Conservation (phyloP, 2,888 invertebrate species). For the Dioctria linearis region DNA sequence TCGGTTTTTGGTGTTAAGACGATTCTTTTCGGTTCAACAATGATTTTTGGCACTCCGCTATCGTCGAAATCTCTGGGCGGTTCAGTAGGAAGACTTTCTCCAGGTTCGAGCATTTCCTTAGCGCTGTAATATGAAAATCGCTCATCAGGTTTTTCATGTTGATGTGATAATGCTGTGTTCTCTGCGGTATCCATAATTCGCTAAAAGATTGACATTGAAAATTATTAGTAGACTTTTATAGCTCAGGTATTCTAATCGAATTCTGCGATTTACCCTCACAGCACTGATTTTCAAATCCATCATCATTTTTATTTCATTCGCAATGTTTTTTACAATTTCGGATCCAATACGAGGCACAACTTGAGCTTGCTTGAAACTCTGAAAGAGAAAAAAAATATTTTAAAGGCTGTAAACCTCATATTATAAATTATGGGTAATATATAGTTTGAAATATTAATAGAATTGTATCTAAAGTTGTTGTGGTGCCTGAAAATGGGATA, state of each 20-base stretch:
- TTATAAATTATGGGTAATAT: not conserved
- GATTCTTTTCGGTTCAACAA: constrained; percentile 76
- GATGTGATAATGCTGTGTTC: constrained; percentile 80
- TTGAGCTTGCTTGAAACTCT: constrained; percentile 86
- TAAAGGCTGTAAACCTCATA: not conserved
- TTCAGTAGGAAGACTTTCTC: constrained; percentile 72
- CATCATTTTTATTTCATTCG: constrained; percentile 88
- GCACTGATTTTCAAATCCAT: constrained; percentile 91
- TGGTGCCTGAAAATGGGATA: no score
- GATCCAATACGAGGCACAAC: constrained; percentile 84
- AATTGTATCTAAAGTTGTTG: no score
- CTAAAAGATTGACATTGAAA: constrained; percentile 67
- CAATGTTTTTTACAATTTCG: constrained; percentile 85
- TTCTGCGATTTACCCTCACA: constrained; percentile 75
- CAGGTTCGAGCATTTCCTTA: constrained; percentile 78
- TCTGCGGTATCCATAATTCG: constrained; percentile 92
- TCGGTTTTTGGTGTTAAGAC: constrained; percentile 80
- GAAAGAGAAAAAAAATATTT: constrained; percentile 61
- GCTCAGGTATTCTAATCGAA: not conserved
- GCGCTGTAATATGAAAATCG: constrained; percentile 81
- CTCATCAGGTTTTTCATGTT: constrained; percentile 73
- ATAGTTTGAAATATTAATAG: no score
- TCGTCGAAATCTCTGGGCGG: constrained; percentile 73
- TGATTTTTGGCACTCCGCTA: constrained; percentile 74
- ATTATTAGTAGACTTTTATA: not conserved